Evolutionary conservation across 92 coral and sea anemone genomes (phyloP).

Genomic region (Porites rus): DNA sequence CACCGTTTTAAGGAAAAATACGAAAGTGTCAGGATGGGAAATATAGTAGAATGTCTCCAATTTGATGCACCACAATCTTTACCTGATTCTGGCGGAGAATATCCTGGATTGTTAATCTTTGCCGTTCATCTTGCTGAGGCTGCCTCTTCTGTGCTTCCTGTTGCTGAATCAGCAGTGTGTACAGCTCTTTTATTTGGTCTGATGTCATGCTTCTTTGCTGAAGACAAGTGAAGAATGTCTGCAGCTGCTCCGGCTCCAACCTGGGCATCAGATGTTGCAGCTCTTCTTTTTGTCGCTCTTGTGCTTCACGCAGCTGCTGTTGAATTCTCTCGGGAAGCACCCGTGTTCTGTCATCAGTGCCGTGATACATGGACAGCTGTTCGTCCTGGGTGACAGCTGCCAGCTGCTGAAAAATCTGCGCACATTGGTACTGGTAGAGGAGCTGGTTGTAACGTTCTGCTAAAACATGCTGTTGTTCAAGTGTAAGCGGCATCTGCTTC

Average conservation of each 20-base stretch:
- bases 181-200: slow-evolving; percentile 66
- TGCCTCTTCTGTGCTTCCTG: slow-evolving; percentile 27
- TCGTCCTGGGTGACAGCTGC: slow-evolving; percentile 51
- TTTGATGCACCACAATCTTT: not conserved
- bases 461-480: slow-evolving; percentile 64
- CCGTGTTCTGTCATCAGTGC: slow-evolving; percentile 36
- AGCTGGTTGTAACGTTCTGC: slow-evolving; percentile 60
- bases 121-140: slow-evolving; percentile 31
- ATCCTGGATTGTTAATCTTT: slow-evolving; percentile 53
- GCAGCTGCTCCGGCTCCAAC: slow-evolving; percentile 64
- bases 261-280: slow-evolving; percentile 42
- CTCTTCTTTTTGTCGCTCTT: slow-evolving; percentile 40
- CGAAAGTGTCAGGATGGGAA: no score
- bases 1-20: no score
- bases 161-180: slow-evolving; percentile 50
- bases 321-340: slow-evolving; percentile 61
- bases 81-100: slow-evolving; percentile 68
- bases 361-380: slow-evolving; percentile 32
- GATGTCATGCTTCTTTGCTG: slow-evolving; percentile 49
- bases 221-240: slow-evolving; percentile 51
- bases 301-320: slow-evolving; percentile 53
- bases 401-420: slow-evolving; percentile 52
- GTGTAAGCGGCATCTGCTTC: slow-evolving; percentile 58
- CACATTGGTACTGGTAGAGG: slow-evolving; percentile 63
- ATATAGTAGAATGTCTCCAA: no score